These are phyloP conservation scores for Momotus momota DNA, from an alignment of 2,797 vertebrate genomes.

Conservation along the genomic window DNA sequence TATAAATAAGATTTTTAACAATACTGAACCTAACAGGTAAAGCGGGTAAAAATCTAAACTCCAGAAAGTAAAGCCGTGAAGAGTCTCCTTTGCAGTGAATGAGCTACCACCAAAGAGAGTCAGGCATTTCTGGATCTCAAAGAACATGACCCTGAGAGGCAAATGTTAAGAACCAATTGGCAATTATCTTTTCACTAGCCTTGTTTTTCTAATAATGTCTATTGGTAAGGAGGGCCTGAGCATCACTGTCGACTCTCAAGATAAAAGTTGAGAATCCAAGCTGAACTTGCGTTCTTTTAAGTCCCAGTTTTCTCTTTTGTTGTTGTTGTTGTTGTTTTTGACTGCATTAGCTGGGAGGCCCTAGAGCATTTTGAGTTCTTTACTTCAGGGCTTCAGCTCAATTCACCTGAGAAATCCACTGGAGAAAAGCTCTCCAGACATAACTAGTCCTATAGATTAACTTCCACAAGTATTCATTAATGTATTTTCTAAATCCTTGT, in stretches of 20 bases:
- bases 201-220: not conserved
- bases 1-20: not conserved
- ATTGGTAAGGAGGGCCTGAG: not conserved
- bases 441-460: not conserved
- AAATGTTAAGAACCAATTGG: not conserved
- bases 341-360: not conserved
- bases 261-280: too few relatives aligned
- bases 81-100: not conserved
- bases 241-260: not conserved
- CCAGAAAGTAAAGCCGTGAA: not conserved
- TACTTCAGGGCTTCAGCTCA: conserved; percentile 6
- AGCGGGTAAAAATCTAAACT: not conserved
- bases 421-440: conserved; percentile 26
- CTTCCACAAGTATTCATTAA: not conserved
- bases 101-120: not conserved
- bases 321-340: not conserved
- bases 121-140: not conserved
- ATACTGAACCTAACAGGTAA: not conserved
- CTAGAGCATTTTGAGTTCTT: not conserved
- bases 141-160: not conserved
- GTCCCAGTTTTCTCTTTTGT: not conserved
- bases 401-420: not conserved
- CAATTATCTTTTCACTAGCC: not conserved
- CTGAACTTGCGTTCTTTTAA: too few relatives aligned
- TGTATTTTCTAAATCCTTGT: conserved; percentile 20